Base-by-base conservation (phyloP, 2,888 invertebrate genomes). In the Xiphydria camelus region DNA sequence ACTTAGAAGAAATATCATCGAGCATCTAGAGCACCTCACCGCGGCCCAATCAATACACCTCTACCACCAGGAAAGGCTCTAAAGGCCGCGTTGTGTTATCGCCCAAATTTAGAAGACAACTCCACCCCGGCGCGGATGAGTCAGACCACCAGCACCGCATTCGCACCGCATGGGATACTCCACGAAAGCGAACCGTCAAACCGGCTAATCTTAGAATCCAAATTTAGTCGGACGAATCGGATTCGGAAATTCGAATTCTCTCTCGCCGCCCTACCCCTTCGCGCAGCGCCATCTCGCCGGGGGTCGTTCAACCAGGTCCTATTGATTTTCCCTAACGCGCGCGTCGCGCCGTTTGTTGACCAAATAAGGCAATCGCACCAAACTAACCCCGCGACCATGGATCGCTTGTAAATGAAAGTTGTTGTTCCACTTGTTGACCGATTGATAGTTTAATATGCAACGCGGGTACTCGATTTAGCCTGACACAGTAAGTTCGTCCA, bases 351-450 rank as follows among this genome's bases (percentile, higher is more conserved):
- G 45, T 39, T 49, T 45, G 49, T 47, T 57, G 55, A 55, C 57
- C 57, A 57, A 57, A 55, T 55, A 53, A 57, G 55, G 57, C 35
- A 49, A 47, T 49, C 42, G 29, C 29, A 29, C 12, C 6, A 29
- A 29, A 29, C 29, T 29, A 29, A 29, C 29, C 29, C 29, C 12
- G 4, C 29, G 29, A 29, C 14, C 29, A 29, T 29, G 29, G 7
- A 5, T 29, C 7, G 12, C 12, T 7, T 29, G 29, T 29, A 14
- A 29, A 29, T 29, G 6, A 10, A 29, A 10, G 10, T 10, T 4
- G 6, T 4, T 10, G 6, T 3, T 7, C 2, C 7, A 1, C 6
- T 10, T 29, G 7, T 7, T 10, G 4, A 10, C 14, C 4, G 12
- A 2, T 29, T 4, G 4, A 4, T 29, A 10, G 29, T 7, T 29